Conservation (phyloP, 2,888 invertebrate species). For the Drosophila limbata region DNA sequence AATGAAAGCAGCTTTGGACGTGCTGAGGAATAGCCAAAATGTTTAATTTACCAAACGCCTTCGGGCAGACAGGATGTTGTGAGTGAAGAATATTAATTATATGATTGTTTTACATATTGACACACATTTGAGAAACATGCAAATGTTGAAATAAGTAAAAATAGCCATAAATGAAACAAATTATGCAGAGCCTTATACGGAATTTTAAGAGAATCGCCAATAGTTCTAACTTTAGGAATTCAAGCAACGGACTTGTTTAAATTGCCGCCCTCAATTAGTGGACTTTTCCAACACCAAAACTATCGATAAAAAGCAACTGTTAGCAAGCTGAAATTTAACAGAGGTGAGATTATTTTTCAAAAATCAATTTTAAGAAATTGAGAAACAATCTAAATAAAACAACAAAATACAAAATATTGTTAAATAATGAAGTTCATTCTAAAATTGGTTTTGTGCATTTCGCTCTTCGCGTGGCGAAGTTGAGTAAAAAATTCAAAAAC, state of each 20-base stretch:
- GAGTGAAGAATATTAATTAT: constrained; percentile 22
- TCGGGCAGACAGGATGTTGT: not conserved
- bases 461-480: too few species aligned
- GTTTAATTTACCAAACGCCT: constrained; percentile 10
- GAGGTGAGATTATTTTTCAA: too few species aligned
- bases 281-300: constrained; percentile 12
- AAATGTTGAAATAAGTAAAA: not conserved
- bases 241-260: not conserved
- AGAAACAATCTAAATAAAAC: too few species aligned
- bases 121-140: constrained; percentile 4
- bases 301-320: constrained; percentile 5
- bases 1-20: constrained; percentile 25
- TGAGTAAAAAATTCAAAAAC: too few species aligned
- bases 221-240: not conserved
- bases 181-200: not conserved
- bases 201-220: not conserved
- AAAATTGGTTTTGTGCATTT: too few species aligned
- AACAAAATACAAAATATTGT: too few species aligned
- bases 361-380: too few species aligned
- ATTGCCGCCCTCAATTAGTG: not conserved
- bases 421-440: too few species aligned
- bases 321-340: not conserved
- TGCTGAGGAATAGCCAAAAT: constrained; percentile 9
- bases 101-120: constrained; percentile 18
- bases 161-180: not conserved